phyloP scores from a whole-genome alignment of 2,888 invertebrate genomes.

The Drosophila infuscata region DNA sequence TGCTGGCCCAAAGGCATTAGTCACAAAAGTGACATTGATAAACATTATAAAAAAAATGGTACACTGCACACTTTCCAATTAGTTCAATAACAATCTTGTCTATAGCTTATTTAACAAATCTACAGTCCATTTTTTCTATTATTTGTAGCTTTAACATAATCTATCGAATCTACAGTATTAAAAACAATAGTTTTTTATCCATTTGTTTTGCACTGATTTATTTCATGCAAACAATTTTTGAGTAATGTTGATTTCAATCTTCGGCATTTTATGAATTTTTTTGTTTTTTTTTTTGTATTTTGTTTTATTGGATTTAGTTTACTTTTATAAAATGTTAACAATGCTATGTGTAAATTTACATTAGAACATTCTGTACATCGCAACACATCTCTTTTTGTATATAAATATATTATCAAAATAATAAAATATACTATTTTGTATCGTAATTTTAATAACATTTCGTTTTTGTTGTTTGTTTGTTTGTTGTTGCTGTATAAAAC shows the following conservation, averaged over 20 bases:
- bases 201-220: slow-evolving; percentile 5
- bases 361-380: slow-evolving; percentile 38
- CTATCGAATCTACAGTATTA: background rate
- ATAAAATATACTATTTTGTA: slow-evolving; percentile 61
- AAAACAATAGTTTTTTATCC: background rate
- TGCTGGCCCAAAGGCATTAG: background rate
- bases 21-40: background rate
- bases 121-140: background rate
- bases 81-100: background rate
- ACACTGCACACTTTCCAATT: background rate
- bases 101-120: background rate
- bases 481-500: slow-evolving; percentile 58
- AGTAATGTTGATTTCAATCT: slow-evolving; percentile 15
- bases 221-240: slow-evolving; percentile 14
- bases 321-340: slow-evolving; percentile 59
- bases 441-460: slow-evolving; percentile 50
- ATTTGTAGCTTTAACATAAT: background rate
- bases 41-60: background rate
- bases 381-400: slow-evolving; percentile 41
- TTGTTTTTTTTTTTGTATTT: slow-evolving; percentile 1
- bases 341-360: slow-evolving; percentile 52
- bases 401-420: slow-evolving; percentile 77
- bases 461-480: slow-evolving; percentile 21
- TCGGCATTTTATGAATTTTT: slow-evolving; percentile 3
- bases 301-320: slow-evolving; percentile 9